A percentile compares a stretch with the other conserved stretches of the same genome.
Conservation (phyloP, 2,888 invertebrate genomes). For the Chesias legatella region DNA sequence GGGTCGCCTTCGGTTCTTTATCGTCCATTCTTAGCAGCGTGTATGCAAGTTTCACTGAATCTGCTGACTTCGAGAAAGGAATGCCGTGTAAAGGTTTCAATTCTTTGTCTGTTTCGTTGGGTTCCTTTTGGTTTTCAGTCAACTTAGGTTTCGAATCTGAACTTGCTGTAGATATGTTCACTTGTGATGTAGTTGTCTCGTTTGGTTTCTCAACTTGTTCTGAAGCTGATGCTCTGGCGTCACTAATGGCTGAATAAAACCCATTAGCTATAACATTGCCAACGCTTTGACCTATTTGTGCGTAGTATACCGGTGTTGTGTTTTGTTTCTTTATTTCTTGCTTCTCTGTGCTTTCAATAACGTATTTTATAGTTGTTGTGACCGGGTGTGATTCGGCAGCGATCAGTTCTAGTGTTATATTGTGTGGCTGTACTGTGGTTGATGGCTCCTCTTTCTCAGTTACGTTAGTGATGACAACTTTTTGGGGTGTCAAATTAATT, state of each 20-base stretch:
- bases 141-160: constrained; percentile 49
- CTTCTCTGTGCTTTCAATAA: constrained; percentile 50
- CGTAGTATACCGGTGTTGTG: constrained; percentile 69
- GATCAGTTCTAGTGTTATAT: constrained; percentile 45
- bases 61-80: constrained; percentile 57
- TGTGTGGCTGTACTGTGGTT: constrained; percentile 42
- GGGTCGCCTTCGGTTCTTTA: constrained; percentile 48
- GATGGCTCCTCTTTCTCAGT: constrained; percentile 50
- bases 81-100: constrained; percentile 55
- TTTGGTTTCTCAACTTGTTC: constrained; percentile 81
- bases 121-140: constrained; percentile 44
- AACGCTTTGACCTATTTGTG: constrained; percentile 66
- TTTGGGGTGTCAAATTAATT: constrained; percentile 53
- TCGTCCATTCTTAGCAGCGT: constrained; percentile 58
- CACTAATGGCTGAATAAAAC: constrained; percentile 82
- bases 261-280: constrained; percentile 60
- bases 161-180: constrained; percentile 41
- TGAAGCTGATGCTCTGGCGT: constrained; percentile 81
- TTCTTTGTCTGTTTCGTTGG: constrained; percentile 39
- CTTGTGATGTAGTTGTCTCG: constrained; percentile 47
- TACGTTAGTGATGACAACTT: constrained; percentile 41
- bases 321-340: constrained; percentile 33
- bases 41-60: constrained; percentile 64
- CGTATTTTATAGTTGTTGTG: constrained; percentile 54
- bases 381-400: constrained; percentile 49